These are phyloP conservation scores for Sacculina carcini DNA, from an alignment of 2,888 invertebrate species.

Conservation along the genomic window DNA sequence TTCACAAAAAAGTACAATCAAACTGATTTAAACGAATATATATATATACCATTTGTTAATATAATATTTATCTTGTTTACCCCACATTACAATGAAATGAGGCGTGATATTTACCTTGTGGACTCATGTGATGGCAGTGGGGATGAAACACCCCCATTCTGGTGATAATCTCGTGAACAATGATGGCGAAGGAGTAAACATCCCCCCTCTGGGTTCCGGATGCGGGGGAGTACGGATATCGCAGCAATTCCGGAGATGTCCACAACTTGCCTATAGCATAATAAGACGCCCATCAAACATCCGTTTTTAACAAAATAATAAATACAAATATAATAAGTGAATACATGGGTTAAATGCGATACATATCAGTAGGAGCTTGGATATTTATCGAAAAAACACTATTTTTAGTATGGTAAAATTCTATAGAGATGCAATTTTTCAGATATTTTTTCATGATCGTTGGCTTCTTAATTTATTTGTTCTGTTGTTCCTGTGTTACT, in stretches of 20 bases:
- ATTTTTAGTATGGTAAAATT: too few relatives aligned
- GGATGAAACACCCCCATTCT: slow-evolving; percentile 68
- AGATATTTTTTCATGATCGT: too few relatives aligned
- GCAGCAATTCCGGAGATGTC: slow-evolving; percentile 71
- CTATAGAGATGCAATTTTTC: too few relatives aligned
- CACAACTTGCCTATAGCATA: slow-evolving; percentile 46
- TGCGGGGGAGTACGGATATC: slow-evolving; percentile 29
- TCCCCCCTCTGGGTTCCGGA: slow-evolving; percentile 69
- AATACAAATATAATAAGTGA: too few relatives aligned
- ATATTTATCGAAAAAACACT: too few relatives aligned
- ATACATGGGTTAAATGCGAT: too few relatives aligned
- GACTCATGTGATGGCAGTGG: slow-evolving; percentile 32
- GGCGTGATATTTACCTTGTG: slow-evolving; percentile 45
- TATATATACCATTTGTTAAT: background rate
- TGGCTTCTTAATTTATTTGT: too few relatives aligned
- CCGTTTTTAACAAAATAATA: background rate
- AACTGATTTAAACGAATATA: background rate
- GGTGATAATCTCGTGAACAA: slow-evolving; percentile 73
- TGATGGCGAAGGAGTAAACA: slow-evolving; percentile 80
- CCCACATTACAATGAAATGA: too few relatives aligned
- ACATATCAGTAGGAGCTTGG: too few relatives aligned
- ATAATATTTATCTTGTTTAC: too few relatives aligned
- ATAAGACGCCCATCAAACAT: background rate
- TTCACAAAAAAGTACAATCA: background rate
- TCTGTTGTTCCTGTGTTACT: too few relatives aligned